phyloP scores from a whole-genome alignment of 1,140 invertebrate genomes.

The Scaptomyza hsui region DNA sequence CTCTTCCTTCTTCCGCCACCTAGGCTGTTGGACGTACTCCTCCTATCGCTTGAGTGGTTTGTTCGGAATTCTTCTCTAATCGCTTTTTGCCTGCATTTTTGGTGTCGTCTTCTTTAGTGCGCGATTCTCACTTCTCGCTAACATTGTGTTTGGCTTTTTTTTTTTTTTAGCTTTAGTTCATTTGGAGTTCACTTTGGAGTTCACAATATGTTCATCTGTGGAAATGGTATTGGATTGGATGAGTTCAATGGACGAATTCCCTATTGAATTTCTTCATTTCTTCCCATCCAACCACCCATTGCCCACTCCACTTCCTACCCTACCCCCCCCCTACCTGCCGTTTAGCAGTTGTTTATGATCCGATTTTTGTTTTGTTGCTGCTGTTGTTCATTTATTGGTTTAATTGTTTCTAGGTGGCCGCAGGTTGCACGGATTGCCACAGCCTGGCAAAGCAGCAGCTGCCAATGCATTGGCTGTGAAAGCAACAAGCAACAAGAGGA shows the following conservation, averaged over 20 bases:
- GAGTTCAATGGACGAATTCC: conserved; percentile 7
- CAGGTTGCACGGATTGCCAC: conserved; percentile 24
- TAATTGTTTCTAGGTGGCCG: conserved; percentile 44
- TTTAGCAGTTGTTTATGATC: conserved; percentile 31
- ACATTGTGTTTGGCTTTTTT: conserved; percentile 24
- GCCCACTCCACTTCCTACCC: background rate
- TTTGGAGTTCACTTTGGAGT: background rate
- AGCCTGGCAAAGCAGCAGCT: conserved; percentile 16
- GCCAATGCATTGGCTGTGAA: conserved; percentile 40
- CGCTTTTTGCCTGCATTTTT: conserved; percentile 34
- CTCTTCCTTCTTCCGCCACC: background rate
- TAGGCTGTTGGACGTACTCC: background rate
- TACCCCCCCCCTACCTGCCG: too few species aligned
- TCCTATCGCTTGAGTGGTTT: conserved; percentile 15
- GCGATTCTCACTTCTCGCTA: conserved; percentile 17
- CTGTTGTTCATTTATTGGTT: conserved; percentile 15
- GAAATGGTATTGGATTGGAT: background rate
- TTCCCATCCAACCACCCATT: background rate
- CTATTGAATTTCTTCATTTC: background rate
- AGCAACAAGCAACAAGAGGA: conserved; percentile 41
- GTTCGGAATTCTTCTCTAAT: conserved; percentile 8
- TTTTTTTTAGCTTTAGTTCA: conserved; percentile 19
- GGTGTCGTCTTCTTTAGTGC: conserved; percentile 3
- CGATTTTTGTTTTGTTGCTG: conserved; percentile 19
- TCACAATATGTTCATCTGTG: background rate